phyloP scores from a whole-genome alignment of 2,797 vertebrate genomes.

The Cynodonichthys magdalenae region DNA sequence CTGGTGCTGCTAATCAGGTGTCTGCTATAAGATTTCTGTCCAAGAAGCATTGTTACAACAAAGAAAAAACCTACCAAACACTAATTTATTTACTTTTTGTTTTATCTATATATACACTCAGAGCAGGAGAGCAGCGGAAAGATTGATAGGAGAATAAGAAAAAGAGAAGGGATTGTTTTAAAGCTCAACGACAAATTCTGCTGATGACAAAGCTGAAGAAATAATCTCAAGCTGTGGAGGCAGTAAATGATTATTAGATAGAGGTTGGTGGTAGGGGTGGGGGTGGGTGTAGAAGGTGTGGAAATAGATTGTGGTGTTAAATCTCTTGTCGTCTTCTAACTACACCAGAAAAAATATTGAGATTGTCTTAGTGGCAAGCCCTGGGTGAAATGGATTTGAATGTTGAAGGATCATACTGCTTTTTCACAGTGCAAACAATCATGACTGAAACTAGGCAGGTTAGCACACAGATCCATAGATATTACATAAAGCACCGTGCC shows the following conservation, averaged over 20 bases:
- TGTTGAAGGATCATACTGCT: conserved; percentile 31
- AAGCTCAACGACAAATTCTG: conserved; percentile 21
- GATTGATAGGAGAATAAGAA: neutral
- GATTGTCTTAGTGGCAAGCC: conserved; percentile 23
- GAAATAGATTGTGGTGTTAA: conserved; percentile 26
- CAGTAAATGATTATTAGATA: conserved; percentile 56
- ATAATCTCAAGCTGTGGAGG: conserved; percentile 58
- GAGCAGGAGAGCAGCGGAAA: conserved; percentile 4
- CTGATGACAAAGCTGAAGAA: conserved; percentile 45
- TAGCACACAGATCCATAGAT: conserved; percentile 30
- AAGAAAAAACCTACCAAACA: too few species aligned
- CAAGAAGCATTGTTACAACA: too few species aligned
- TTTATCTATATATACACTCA: conserved; percentile 28
- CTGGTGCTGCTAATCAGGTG: too few species aligned
- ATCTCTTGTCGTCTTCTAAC: conserved; percentile 37
- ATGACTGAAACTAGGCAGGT: conserved; percentile 22
- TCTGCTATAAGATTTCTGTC: too few species aligned
- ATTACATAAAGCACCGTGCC: conserved; percentile 32
- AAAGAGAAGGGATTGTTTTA: conserved; percentile 4
- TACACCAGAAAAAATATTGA: conserved; percentile 34
- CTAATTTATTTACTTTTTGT: too few species aligned
- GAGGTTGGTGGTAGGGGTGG: neutral
- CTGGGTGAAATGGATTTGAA: conserved; percentile 30
- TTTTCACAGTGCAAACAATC: conserved; percentile 33
- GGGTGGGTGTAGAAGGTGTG: conserved; percentile 1